These are phyloP conservation scores for Hystrix cristata DNA, from an alignment of 2,113 vertebrate species.

Conservation along the genomic window DNA sequence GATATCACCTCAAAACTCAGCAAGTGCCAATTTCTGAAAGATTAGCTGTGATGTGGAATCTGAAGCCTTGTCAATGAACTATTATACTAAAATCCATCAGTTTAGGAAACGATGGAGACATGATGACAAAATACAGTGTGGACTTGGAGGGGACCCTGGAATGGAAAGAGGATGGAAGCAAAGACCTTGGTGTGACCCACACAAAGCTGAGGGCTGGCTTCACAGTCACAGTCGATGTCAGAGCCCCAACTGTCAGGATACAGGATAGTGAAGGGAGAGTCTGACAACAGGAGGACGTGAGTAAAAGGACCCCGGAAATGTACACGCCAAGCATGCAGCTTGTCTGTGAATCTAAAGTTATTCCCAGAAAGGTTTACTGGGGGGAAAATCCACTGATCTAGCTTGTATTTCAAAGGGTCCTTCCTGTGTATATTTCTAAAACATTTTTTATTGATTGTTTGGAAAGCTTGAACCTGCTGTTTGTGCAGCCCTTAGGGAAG, in stretches of 20 bases:
- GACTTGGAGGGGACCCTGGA: background rate
- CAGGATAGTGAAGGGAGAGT: fast-evolving
- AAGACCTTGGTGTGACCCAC: fast-evolving
- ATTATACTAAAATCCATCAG: fast-evolving
- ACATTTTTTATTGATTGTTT: fast-evolving
- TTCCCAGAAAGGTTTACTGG: fast-evolving
- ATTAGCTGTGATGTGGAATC: fast-evolving
- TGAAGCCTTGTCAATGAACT: background rate
- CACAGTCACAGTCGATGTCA: fast-evolving
- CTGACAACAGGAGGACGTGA: fast-evolving
- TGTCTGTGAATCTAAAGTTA: background rate
- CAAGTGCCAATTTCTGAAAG: fast-evolving
- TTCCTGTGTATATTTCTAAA: fast-evolving
- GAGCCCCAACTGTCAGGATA: fast-evolving
- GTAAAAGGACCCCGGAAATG: fast-evolving
- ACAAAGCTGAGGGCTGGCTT: fast-evolving
- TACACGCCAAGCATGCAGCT: too few species aligned
- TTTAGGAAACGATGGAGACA: fast-evolving
- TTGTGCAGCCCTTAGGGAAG: fast-evolving
- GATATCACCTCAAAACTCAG: fast-evolving
- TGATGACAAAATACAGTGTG: fast-evolving
- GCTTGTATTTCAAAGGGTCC: fast-evolving
- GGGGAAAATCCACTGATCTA: fast-evolving
- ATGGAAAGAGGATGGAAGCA: background rate
- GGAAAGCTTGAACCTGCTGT: fast-evolving